Evolutionary conservation across 2,113 vertebrate species (phyloP).

Genomic region (Atlantisia rogersi): DNA sequence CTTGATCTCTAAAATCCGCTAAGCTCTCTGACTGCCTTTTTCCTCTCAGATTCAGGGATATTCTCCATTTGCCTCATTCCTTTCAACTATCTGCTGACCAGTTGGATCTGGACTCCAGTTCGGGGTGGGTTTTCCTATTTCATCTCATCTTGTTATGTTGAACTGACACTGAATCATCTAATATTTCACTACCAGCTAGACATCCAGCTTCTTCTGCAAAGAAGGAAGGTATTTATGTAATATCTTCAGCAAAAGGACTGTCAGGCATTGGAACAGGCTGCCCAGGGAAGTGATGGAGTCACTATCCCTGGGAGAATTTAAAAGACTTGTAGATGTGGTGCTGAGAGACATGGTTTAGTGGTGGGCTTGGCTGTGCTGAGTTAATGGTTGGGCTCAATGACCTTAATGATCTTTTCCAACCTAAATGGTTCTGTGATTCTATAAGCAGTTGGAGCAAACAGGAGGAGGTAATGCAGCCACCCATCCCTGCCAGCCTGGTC

Average conservation of each 20-base stretch:
- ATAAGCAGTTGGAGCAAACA: not conserved
- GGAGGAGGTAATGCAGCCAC: not conserved
- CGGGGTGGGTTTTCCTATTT: not conserved
- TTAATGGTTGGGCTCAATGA: too few relatives aligned
- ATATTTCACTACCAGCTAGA: not conserved
- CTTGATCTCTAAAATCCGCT: not conserved
- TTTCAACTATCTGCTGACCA: not conserved
- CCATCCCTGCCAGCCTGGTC: not conserved
- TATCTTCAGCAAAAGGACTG: too few relatives aligned
- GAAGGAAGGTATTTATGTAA: not conserved
- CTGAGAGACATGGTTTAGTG: too few relatives aligned
- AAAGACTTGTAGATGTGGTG: too few relatives aligned
- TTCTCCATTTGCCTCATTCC: not conserved
- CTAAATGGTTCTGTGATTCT: not conserved
- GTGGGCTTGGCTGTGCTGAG: too few relatives aligned
- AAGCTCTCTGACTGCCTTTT: not conserved
- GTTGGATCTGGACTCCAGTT: not conserved
- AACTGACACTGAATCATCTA: not conserved
- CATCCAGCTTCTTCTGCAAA: not conserved
- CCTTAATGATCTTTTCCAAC: too few relatives aligned
- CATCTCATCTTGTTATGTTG: not conserved
- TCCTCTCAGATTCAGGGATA: not conserved
- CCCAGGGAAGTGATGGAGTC: too few relatives aligned
- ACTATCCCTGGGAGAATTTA: too few relatives aligned
- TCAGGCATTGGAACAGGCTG: too few relatives aligned